A percentile compares a stretch with the other conserved stretches of the same genome.
phyloP scores from a whole-genome alignment of 2,888 invertebrate species.

The Oligia fasciuncula region DNA sequence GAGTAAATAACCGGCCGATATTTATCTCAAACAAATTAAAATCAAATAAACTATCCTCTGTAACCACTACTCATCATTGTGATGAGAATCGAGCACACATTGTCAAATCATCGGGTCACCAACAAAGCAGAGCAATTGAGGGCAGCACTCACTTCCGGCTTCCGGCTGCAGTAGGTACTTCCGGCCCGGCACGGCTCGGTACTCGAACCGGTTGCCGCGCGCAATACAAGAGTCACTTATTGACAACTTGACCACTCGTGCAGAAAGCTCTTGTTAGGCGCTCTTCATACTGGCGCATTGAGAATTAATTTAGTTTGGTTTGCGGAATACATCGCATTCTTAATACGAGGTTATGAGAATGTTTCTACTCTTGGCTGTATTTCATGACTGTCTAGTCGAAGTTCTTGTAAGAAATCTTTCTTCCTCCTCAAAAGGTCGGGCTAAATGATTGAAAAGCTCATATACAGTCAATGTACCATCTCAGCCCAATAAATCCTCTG shows the following conservation, averaged over 20 bases:
- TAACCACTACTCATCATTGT: constrained; percentile 9
- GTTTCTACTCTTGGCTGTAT: not conserved
- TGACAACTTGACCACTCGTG: constrained; percentile 63
- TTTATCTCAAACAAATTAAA: constrained; percentile 33
- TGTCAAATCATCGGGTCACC: constrained; percentile 36
- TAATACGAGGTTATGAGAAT: not conserved
- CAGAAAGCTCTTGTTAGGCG: constrained; percentile 53
- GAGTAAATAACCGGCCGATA: not conserved
- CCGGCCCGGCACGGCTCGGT: constrained; percentile 41
- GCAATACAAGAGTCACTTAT: constrained; percentile 51
- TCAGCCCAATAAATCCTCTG: not conserved
- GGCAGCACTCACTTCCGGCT: constrained; percentile 64
- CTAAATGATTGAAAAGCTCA: not conserved
- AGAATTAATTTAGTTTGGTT: not conserved
- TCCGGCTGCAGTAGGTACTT: constrained; percentile 54
- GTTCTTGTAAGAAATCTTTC: not conserved
- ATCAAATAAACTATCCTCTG: constrained; percentile 9
- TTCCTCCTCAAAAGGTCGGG: too few relatives aligned
- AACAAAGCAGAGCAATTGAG: constrained; percentile 63
- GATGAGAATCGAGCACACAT: constrained; percentile 8
- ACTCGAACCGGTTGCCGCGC: constrained; percentile 46
- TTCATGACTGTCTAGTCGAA: not conserved
- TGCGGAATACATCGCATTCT: not conserved
- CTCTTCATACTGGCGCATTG: constrained; percentile 7
- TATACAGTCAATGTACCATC: not conserved